phyloP scores from a whole-genome alignment of 1,140 invertebrate genomes.

The Drosophila chauvacae region DNA sequence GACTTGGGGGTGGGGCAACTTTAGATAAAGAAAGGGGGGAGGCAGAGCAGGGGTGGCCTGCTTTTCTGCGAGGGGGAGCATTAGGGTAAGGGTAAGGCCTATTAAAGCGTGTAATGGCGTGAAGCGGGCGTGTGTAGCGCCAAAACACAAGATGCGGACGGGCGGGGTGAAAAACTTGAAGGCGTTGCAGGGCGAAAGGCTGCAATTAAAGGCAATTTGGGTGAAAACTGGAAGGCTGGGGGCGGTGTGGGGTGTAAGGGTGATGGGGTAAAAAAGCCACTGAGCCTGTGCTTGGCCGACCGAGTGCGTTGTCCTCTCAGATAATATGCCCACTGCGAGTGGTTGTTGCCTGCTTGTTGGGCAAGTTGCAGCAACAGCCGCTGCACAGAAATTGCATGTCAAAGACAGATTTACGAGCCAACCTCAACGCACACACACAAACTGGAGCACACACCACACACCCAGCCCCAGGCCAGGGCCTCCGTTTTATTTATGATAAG shows the following conservation, averaged over 20 bases:
- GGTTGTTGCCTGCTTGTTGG: slow-evolving; percentile 29
- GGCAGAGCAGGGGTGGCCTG: slow-evolving; percentile 7
- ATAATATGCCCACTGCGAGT: slow-evolving; percentile 53
- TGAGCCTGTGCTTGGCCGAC: slow-evolving; percentile 32
- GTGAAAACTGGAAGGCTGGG: background rate
- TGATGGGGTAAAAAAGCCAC: slow-evolving; percentile 26
- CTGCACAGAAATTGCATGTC: slow-evolving; percentile 80
- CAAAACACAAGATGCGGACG: slow-evolving; percentile 35
- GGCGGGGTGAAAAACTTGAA: slow-evolving; percentile 45
- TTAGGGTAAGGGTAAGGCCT: slow-evolving; percentile 48
- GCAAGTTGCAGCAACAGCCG: slow-evolving; percentile 76
- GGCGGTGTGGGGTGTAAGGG: background rate
- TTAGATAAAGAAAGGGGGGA: slow-evolving; percentile 10
- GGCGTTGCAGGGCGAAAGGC: slow-evolving; percentile 61
- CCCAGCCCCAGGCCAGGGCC: background rate
- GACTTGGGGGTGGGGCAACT: slow-evolving; percentile 10
- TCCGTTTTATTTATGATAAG: slow-evolving; percentile 75
- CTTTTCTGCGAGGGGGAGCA: background rate
- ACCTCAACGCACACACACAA: slow-evolving; percentile 29
- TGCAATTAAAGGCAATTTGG: slow-evolving; percentile 82
- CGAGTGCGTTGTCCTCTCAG: slow-evolving; percentile 75
- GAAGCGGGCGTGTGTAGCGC: slow-evolving; percentile 64
- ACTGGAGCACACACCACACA: background rate
- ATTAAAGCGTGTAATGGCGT: slow-evolving; percentile 82
- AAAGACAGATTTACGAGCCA: slow-evolving; percentile 81